Base-by-base conservation (phyloP, 2,888 invertebrate genomes). In the Melanostoma scalare region DNA sequence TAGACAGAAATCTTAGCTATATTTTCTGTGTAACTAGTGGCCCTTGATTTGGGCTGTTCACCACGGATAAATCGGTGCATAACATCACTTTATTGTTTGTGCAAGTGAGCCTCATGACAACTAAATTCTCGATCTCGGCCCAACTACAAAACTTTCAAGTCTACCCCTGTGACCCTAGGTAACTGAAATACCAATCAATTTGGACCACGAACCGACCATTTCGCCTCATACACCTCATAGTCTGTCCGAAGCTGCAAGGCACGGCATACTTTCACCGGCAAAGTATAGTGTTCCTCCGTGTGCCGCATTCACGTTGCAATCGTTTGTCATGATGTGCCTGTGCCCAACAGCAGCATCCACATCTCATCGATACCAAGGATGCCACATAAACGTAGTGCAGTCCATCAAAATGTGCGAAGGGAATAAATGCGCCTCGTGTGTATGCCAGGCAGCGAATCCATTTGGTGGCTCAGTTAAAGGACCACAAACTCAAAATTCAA, bases 401-500 rank as follows among this genome's bases (percentile, higher is more conserved):
- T 80, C 42, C 63, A 80, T 80, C 56, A 68, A 61, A 20, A 55
- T 55, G 38, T 48, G 35, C 8, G 6, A 31, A 52, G 36, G 48
- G 55, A 61, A 61, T 60, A 53, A 35, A 53, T 65, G 72, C 33
- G 46, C 58, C 38, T 30, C 20, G 44, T 38, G 55, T 42, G 50
- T 55, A 56, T 46, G 38, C 8, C 20, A 46, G 44, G 10, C 3
- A 60, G 38, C 36, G 53, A 6, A 63, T 52, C 56, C 36, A 44
- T 53, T 55, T 60, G 38, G 53, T 56, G 63, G 60, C 53, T 61
- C 50, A 53, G 30, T 40, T 77, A 61, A 60, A 9, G 61, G 65
- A 74, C 73, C 78, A 40, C 77, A 82, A 78, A 69, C 63, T 78
- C 82, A 82, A 74, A 74, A 82, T 82, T 78, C 78, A 82, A 78